phyloP scores from a whole-genome alignment of 2,888 invertebrate species.

The Ceratothoa steindachneri region DNA sequence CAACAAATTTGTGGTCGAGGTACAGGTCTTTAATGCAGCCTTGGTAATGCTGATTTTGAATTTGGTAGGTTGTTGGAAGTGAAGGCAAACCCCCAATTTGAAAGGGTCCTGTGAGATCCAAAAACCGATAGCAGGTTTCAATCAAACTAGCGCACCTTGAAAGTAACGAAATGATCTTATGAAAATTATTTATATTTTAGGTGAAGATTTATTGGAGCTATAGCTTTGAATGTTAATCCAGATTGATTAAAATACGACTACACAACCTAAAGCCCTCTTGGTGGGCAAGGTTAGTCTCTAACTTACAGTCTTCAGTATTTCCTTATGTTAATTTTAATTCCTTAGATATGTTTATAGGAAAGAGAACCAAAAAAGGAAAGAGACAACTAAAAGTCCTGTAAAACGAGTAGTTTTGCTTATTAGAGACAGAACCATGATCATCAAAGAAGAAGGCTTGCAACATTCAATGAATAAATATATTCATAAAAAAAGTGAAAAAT shows the following conservation, averaged over 20 bases:
- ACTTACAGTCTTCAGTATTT: no score
- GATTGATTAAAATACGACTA: neutral
- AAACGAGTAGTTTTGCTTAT: no score
- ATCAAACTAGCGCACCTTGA: slow-evolving; percentile 56
- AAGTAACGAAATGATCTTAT: slow-evolving; percentile 19
- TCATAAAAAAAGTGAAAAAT: no score
- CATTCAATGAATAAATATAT: no score
- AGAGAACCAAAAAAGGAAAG: no score
- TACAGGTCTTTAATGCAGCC: slow-evolving; percentile 87
- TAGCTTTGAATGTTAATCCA: neutral
- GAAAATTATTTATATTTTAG: neutral
- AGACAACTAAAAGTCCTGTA: no score
- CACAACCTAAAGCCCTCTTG: no score
- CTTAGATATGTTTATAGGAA: no score
- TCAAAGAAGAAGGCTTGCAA: no score
- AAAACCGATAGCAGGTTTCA: slow-evolving; percentile 63
- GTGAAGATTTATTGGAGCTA: neutral
- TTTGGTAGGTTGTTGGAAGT: slow-evolving; percentile 59
- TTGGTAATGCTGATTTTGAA: slow-evolving; percentile 63
- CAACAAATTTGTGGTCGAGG: slow-evolving; percentile 78
- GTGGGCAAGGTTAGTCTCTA: no score
- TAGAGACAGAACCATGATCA: no score
- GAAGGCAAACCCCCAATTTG: slow-evolving; percentile 87
- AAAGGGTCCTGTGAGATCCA: slow-evolving; percentile 84
- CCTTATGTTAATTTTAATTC: no score